phyloP scores from a whole-genome alignment of 2,113 vertebrate species.

The Rhizomys pruinosus region DNA sequence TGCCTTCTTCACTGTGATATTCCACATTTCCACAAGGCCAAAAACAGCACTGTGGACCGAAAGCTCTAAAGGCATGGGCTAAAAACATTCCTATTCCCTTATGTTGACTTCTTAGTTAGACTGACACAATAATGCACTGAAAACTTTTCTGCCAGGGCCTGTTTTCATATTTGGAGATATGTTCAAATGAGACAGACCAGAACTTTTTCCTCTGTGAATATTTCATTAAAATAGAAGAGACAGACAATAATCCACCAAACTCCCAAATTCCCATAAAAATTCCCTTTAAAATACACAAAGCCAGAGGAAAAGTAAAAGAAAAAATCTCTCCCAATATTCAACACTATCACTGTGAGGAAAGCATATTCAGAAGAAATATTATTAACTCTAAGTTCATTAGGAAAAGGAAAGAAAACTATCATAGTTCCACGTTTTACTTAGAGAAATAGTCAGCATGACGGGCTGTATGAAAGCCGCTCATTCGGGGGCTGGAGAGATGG shows the following conservation, averaged over 20 bases:
- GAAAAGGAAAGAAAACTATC: neutral
- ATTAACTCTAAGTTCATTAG: neutral
- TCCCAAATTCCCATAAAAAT: neutral
- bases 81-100: neutral
- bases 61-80: neutral
- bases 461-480: neutral
- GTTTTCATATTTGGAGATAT: neutral
- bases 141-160: neutral
- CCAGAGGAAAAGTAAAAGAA: neutral
- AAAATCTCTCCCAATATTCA: neutral
- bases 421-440: neutral
- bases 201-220: neutral
- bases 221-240: neutral
- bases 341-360: neutral
- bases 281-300: neutral
- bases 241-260: neutral
- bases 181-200: neutral
- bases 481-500: too few species aligned
- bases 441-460: neutral
- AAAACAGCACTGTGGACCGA: neutral
- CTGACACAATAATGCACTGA: neutral
- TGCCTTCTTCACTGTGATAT: neutral
- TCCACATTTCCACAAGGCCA: neutral
- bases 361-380: neutral
- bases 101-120: neutral